Evolutionary conservation across 2,888 invertebrate species (phyloP).

Genomic region (Hirtodrosophila alboralis): DNA sequence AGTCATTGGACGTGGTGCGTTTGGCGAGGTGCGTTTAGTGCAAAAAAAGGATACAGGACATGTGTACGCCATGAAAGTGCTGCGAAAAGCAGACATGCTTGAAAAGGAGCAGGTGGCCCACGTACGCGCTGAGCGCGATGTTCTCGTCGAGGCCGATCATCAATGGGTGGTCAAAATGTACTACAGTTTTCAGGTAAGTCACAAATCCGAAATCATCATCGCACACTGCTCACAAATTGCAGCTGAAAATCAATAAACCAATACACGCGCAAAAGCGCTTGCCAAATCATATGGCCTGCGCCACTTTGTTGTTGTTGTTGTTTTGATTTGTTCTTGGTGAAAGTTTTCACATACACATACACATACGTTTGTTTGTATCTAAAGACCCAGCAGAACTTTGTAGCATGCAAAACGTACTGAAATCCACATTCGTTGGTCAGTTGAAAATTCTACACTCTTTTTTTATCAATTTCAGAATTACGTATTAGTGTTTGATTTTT

Average conservation of each 20-base stretch:
- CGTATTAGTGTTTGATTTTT: not conserved
- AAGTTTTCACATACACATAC: constrained; percentile 57
- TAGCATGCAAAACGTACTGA: constrained; percentile 5
- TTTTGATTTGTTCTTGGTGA: constrained; percentile 70
- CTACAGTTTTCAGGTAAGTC: constrained; percentile 93
- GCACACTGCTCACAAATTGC: constrained; percentile 14
- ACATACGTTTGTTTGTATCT: constrained; percentile 3
- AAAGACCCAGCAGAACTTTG: constrained; percentile 18
- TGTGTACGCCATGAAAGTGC: constrained; percentile 99
- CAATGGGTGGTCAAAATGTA: constrained; percentile 99
- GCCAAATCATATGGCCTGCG: constrained; percentile 71
- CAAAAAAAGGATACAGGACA: constrained; percentile 99
- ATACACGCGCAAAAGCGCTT: constrained; percentile 68
- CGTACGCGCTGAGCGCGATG: constrained; percentile 98
- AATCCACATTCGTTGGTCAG: constrained; percentile 1
- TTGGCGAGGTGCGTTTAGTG: constrained; percentile 97
- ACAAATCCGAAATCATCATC: constrained; percentile 2
- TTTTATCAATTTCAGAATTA: not conserved
- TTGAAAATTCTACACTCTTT: not conserved
- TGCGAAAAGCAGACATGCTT: constrained; percentile 99
- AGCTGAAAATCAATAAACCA: constrained; percentile 75
- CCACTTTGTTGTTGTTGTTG: constrained; percentile 34
- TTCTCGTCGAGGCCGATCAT: constrained; percentile 99
- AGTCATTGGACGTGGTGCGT: constrained; percentile 95
- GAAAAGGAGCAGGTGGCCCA: constrained; percentile 99